Evolutionary conservation across 2,797 vertebrate species (phyloP).

Genomic region (Hirundo rustica): DNA sequence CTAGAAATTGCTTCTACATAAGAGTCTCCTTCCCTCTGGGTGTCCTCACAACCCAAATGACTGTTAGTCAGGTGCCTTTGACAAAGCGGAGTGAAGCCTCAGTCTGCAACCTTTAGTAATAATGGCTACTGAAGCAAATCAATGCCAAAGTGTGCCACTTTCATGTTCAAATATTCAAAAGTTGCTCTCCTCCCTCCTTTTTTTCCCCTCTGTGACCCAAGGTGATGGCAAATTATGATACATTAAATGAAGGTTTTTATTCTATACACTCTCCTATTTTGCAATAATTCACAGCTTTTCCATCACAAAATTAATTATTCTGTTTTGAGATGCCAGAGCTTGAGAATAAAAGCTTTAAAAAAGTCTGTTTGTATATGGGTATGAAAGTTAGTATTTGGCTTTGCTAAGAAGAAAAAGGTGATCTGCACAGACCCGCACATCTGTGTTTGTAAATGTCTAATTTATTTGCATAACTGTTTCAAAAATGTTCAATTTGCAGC

Average conservation of each 20-base stretch:
- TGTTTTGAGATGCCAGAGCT: neutral
- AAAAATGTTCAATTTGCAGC: neutral
- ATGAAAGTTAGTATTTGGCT: neutral
- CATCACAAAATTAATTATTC: neutral
- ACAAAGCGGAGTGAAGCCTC: neutral
- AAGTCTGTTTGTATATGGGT: neutral
- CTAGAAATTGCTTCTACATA: neutral
- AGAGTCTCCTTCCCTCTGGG: neutral
- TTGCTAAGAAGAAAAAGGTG: neutral
- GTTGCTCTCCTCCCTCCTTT: neutral
- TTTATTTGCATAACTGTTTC: slow-evolving; percentile 26
- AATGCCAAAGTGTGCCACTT: neutral
- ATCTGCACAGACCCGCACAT: neutral
- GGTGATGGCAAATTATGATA: neutral
- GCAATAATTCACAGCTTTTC: neutral
- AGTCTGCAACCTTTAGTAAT: neutral
- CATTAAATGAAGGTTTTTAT: neutral
- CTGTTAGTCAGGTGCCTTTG: neutral
- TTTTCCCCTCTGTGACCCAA: neutral
- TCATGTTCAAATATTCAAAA: neutral
- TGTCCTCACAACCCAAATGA: neutral
- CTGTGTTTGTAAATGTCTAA: neutral
- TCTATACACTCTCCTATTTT: neutral
- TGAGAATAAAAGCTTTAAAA: neutral
- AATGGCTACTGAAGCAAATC: neutral